Evolutionary conservation across 2,888 invertebrate species (phyloP).

Genomic region (Tinea trinotella): DNA sequence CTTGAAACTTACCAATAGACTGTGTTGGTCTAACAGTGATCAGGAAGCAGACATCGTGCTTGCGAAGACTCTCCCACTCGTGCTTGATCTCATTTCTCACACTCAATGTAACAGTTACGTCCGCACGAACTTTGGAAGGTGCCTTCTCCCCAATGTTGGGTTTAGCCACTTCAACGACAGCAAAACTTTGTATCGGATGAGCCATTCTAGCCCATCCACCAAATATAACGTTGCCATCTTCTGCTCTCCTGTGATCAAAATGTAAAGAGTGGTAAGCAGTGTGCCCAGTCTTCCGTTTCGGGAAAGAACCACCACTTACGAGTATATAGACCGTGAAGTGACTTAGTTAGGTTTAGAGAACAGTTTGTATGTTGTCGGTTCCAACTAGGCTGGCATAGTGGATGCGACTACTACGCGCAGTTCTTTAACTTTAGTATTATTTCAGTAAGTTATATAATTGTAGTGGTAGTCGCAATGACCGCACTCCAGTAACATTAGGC

Average conservation of each 20-base stretch:
- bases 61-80: slow-evolving; percentile 97
- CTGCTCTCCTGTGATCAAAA: slow-evolving; percentile 76
- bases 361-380: too few relatives aligned
- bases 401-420: too few relatives aligned
- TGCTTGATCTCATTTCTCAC: slow-evolving; percentile 92
- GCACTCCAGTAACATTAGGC: too few relatives aligned
- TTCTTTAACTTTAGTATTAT: not conserved
- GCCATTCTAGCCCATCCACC: slow-evolving; percentile 99
- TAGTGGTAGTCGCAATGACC: too few relatives aligned
- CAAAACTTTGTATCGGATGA: slow-evolving; percentile 91
- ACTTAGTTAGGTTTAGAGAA: too few relatives aligned
- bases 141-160: slow-evolving; percentile 94
- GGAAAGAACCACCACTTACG: too few relatives aligned
- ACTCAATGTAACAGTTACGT: slow-evolving; percentile 93
- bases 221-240: slow-evolving; percentile 89
- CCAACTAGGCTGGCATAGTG: too few relatives aligned
- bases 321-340: too few relatives aligned
- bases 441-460: not conserved
- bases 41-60: slow-evolving; percentile 98
- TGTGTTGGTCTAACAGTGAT: slow-evolving; percentile 90
- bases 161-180: slow-evolving; percentile 94
- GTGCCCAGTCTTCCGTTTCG: too few relatives aligned
- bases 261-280: not conserved
- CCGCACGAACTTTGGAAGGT: slow-evolving; percentile 95
- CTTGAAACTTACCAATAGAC: slow-evolving; percentile 77